A percentile compares a stretch with the other conserved stretches of the same genome.
phyloP scores from a whole-genome alignment of 2,888 invertebrate species.

The Tetheella fluctuosa region DNA sequence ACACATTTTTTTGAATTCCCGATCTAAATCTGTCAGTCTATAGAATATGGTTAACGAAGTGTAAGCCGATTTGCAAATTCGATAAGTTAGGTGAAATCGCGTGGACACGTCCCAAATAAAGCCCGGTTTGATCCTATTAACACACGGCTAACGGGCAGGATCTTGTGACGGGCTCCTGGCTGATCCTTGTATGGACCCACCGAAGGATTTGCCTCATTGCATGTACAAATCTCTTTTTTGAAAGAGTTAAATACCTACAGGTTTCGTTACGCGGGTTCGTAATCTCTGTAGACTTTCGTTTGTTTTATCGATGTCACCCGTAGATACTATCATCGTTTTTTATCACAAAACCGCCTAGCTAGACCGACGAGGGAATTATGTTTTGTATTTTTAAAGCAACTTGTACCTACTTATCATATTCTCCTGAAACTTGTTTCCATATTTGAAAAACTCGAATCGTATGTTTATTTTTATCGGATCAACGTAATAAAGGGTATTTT shows the following conservation, averaged over 20 bases:
- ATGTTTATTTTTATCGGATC: no score
- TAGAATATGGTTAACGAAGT: constrained; percentile 72
- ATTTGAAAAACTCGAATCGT: no score
- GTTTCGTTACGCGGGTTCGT: constrained; percentile 31
- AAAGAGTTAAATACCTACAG: constrained; percentile 29
- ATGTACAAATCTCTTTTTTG: constrained; percentile 41
- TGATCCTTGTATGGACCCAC: constrained; percentile 63
- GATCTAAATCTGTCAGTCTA: constrained; percentile 6
- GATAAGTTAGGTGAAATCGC: constrained; percentile 82
- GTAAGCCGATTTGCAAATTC: constrained; percentile 83
- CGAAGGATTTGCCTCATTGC: constrained; percentile 50
- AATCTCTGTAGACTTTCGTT: constrained; percentile 49
- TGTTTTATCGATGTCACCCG: constrained; percentile 46
- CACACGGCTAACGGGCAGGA: constrained; percentile 77
- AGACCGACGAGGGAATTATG: no score
- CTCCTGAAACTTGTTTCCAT: no score
- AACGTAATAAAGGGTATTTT: no score
- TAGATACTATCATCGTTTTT: neutral
- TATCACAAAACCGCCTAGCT: no score
- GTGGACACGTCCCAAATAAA: constrained; percentile 80
- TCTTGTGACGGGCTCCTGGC: constrained; percentile 67
- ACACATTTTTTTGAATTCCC: neutral
- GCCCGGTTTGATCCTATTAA: constrained; percentile 82
- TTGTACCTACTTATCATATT: no score
- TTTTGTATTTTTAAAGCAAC: no score